Evolutionary conservation across 2,113 vertebrate species (phyloP), one percentile per base, ranked within the genome.

Genomic region (Leptobrachium ailaonicum): DNA sequence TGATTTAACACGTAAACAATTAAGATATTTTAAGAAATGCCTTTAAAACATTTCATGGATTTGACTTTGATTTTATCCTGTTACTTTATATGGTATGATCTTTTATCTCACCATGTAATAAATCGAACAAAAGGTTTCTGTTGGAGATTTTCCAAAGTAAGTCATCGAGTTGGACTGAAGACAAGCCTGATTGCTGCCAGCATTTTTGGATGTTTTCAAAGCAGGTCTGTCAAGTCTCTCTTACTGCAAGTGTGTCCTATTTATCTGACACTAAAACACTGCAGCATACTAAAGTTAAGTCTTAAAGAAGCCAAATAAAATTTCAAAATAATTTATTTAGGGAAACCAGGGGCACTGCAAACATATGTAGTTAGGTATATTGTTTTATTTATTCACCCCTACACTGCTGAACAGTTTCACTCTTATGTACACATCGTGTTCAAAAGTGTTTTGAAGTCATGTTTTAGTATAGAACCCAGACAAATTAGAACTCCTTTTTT

Each of bases 81-180:
- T 77, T 68, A 68, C 75, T 77, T 68, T 77, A 77, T 77, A 77
- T 67, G 75, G 75, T 3, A 68, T 69, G 67, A 47, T 41, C 66
- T 77, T 66, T 41, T 69, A 53, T 41, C 58, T 13, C 41, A 42
- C 67, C 50, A 68, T 13, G 6, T 54, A 76, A 40, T 63, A 32
- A 64, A 13, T 32, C 40, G 47, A 42, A 67, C 8, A 54, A 50
- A 58, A 77, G 40, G 66, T 50, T 77, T 41, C 53, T 77, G 53
- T 63, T 77, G 75, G 66, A 77, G 50, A 8, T 40, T 14, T 68
- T 77, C 66, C 75, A 66, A 58, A 32, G 53, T 40, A 77, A 63
- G 75, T 77, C 75, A 77, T 58, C 56, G 6, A 20, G 6, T 69
- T 77, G 75, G 75, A 77, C 11, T 12, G 20, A 41, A 69, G 64